Conservation (phyloP, 2,797 vertebrate genomes). For the Ibycter americanus region DNA sequence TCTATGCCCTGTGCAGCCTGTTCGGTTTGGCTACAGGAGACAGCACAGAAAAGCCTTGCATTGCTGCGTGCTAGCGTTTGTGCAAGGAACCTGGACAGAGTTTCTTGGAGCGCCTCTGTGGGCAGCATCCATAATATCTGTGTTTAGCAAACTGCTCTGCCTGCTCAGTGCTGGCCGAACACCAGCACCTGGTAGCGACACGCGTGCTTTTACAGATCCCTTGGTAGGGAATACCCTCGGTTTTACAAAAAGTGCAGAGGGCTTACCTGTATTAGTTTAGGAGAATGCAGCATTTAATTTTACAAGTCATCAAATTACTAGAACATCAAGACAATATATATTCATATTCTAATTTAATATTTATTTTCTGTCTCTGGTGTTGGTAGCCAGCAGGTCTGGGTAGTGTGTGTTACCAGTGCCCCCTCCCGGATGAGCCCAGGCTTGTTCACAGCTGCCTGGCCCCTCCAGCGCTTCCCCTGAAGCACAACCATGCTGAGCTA, state of each 20-base stretch:
- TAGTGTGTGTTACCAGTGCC: constrained; percentile 26
- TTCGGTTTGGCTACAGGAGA: background rate
- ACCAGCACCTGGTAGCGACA: background rate
- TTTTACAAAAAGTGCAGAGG: background rate
- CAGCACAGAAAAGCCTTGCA: background rate
- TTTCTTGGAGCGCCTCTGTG: background rate
- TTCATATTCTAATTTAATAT: background rate
- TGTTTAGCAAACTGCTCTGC: background rate
- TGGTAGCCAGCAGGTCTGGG: background rate
- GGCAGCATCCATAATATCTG: background rate
- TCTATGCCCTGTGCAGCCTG: background rate
- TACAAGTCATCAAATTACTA: background rate
- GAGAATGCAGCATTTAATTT: background rate
- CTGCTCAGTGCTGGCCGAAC: background rate
- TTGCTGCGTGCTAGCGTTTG: background rate
- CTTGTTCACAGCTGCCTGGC: background rate
- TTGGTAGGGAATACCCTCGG: background rate
- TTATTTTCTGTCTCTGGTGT: background rate
- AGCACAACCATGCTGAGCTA: accelerated
- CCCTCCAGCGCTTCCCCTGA: background rate
- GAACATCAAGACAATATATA: background rate
- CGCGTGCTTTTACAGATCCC: background rate
- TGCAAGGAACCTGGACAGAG: background rate
- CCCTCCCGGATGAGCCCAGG: constrained; percentile 6
- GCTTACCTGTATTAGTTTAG: background rate